phyloP scores from a whole-genome alignment of 2,797 vertebrate species.

The Huso huso region DNA sequence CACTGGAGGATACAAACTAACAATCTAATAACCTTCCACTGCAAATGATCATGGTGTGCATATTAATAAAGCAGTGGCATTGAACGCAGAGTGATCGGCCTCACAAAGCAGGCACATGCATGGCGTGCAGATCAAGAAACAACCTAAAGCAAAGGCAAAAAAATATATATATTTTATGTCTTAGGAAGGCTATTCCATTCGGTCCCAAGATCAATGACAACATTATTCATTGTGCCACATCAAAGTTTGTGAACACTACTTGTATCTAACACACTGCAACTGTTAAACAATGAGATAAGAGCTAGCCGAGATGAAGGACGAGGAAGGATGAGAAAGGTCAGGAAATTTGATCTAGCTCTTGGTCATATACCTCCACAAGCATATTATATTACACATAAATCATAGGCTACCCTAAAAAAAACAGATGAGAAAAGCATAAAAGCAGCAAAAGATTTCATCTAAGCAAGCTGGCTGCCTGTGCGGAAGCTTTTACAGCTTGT shows the following conservation, averaged over 20 bases:
- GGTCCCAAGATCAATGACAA: conserved; percentile 37
- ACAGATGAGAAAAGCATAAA: not conserved
- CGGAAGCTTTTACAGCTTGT: not conserved
- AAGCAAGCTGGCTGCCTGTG: not conserved
- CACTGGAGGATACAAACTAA: conserved; percentile 84
- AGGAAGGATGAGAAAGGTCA: conserved; percentile 51
- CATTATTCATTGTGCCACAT: conserved; percentile 55
- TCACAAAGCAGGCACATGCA: conserved; percentile 35
- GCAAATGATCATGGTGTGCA: conserved; percentile 69
- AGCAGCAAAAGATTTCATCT: not conserved
- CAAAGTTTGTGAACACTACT: conserved; percentile 50
- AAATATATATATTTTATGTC: conserved; percentile 42
- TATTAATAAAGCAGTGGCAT: conserved; percentile 57
- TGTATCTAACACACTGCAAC: conserved; percentile 55
- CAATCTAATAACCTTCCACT: conserved; percentile 80
- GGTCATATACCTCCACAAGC: conserved; percentile 31
- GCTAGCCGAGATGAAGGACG: conserved; percentile 53
- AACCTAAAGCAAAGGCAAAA: conserved; percentile 39
- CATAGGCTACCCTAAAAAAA: conserved; percentile 19
- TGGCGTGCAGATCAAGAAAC: conserved; percentile 36
- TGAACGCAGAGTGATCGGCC: conserved; percentile 42
- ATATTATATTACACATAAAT: conserved; percentile 40
- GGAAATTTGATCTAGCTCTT: conserved; percentile 43
- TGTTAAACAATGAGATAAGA: conserved; percentile 56
- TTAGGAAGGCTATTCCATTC: conserved; percentile 46